phyloP scores from a whole-genome alignment of 2,797 vertebrate species.

The Babyrousa celebensis region DNA sequence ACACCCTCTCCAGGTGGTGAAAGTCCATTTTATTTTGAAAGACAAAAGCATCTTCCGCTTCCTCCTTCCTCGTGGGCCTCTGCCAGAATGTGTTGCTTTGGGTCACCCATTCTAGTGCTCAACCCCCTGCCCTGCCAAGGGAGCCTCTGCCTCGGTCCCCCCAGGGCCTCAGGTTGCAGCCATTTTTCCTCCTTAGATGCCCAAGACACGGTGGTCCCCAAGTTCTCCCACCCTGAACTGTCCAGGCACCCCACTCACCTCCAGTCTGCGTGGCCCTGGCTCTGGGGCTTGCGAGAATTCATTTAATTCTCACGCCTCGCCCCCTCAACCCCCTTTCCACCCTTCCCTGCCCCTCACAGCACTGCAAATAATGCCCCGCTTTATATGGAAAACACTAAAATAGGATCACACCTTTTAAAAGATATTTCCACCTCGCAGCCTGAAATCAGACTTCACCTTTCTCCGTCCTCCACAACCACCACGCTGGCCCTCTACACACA shows the following conservation, averaged over 20 bases:
- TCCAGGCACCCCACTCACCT: not conserved
- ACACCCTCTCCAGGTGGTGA: not conserved
- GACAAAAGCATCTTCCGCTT: not conserved
- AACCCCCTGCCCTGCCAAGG: not conserved
- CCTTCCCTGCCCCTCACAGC: slow-evolving; percentile 76
- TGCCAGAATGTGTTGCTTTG: not conserved
- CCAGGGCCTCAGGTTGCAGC: not conserved
- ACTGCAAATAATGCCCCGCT: slow-evolving; percentile 56
- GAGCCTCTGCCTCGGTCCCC: not conserved
- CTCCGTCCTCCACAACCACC: slow-evolving; percentile 45
- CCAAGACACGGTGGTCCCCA: rapidly evolving
- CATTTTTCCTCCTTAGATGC: no score
- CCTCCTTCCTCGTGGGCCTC: not conserved
- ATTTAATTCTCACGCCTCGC: not conserved
- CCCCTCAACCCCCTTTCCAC: slow-evolving; percentile 69
- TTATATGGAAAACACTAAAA: slow-evolving; percentile 90
- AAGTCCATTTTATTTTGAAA: not conserved
- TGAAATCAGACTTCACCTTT: slow-evolving; percentile 77
- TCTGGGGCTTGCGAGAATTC: not conserved
- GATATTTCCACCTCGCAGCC: slow-evolving; percentile 89
- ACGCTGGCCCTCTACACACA: not conserved
- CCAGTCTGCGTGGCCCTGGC: rapidly evolving
- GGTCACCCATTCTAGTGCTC: not conserved
- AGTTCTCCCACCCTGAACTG: rapidly evolving
- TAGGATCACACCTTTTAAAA: slow-evolving; percentile 90